Evolutionary conservation across 2,888 invertebrate genomes (phyloP), one percentile per base, ranked within the genome.

Genomic region (Hypercompe scribonia): DNA sequence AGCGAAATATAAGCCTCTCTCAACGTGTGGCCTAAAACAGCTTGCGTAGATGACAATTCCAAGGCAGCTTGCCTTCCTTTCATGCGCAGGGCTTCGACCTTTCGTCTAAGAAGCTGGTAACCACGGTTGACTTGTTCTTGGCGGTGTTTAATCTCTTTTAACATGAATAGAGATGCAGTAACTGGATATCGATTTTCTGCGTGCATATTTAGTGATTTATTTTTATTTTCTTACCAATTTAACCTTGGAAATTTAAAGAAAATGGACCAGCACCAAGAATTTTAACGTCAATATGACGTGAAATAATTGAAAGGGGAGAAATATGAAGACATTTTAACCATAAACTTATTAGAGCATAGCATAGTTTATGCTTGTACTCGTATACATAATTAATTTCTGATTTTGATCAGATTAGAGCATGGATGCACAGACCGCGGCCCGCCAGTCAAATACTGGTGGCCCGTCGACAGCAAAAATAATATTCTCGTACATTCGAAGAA

Each of bases 1-100:
- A 96, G 80, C 0, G 93, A 91, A 68, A 96, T 95, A 72, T 94
- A 96, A 0, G 95, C 95, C 79, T 95, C 95, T 72, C 87, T 89
- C 54, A 95, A 78, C 0, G 91, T 91, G 65, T 94, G 93, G 0
- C 94, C 92, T 36, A 95, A 78, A 7, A 93, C 83, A 0, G 90
- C 92, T 70, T 95, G 95, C 0, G 94, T 92, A 0, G 90, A 81
- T 0, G 92, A 84, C 64, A 95, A 80, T 50, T 95, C 95, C 0
- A 82, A 77, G 0, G 95, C 90, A 0, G 91, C 91, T 81, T 94
- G 94, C 15, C 94, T 86, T 0, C 94, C 94, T 31, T 87, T 86
- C 15, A 91, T 79, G 24, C 94, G 89, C 0, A 95, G 85, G 0
- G 94, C 95, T 78, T 95, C 95, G 0, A 93, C 89, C 81, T 95